Percentiles rank a stretch among this genome's conserved stretches.
These are phyloP conservation scores for Oostethus manadensis DNA, from an alignment of 2,113 vertebrate species.

Conservation along the genomic window DNA sequence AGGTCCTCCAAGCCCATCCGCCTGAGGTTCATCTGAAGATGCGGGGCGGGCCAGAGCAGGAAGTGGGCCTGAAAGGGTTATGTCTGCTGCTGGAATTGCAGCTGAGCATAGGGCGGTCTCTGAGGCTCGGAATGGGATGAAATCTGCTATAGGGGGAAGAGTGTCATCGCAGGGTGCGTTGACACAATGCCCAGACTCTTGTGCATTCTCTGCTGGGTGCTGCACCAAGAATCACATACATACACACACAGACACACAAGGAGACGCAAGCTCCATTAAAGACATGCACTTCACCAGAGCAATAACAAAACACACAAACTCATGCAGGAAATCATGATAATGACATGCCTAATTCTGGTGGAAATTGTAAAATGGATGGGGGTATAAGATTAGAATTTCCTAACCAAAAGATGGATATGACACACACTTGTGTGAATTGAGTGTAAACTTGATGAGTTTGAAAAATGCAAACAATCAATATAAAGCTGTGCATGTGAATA, in stretches of 20 bases:
- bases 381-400: conserved; percentile 38
- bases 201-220: conserved; percentile 71
- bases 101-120: conserved; percentile 42
- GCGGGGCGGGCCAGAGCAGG: conserved; percentile 29
- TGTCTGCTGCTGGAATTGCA: conserved; percentile 49
- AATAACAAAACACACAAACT: conserved; percentile 36
- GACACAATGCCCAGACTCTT: conserved; percentile 67
- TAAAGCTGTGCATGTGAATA: conserved; percentile 41
- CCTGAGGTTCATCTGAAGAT: conserved; percentile 58
- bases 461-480: conserved; percentile 35
- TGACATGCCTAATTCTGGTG: conserved; percentile 57
- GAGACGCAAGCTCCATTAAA: conserved; percentile 59
- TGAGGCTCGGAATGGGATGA: conserved; percentile 51
- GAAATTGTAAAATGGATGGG: conserved; percentile 22
- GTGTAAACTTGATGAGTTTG: conserved; percentile 56
- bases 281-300: conserved; percentile 64
- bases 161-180: conserved; percentile 56
- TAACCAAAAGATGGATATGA: conserved; percentile 23
- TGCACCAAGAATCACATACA: conserved; percentile 75
- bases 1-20: conserved; percentile 51
- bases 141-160: conserved; percentile 52
- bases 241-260: conserved; percentile 34
- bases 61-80: conserved; percentile 47
- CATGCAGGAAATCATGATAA: conserved; percentile 60
- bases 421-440: conserved; percentile 40